Conservation (phyloP, 1,140 invertebrate genomes). For the Drosophila tani region DNA sequence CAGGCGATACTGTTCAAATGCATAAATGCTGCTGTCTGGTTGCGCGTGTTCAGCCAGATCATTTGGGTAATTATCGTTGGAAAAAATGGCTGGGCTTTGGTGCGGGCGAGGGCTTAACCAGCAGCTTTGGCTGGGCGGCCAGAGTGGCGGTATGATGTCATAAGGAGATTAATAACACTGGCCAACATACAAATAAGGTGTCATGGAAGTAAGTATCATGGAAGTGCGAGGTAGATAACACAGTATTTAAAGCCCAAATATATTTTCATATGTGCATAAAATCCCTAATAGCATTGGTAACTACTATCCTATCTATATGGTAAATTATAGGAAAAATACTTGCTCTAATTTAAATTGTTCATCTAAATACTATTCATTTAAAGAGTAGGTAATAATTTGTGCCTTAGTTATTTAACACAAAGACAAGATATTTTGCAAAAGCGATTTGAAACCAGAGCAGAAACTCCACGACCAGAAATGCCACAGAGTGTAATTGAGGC, state of each 20-base stretch:
- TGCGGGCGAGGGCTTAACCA: slow-evolving; percentile 9
- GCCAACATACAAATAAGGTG: slow-evolving; percentile 9
- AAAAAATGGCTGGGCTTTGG: slow-evolving; percentile 9
- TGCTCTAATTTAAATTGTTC: no score
- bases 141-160: slow-evolving; percentile 15
- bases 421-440: slow-evolving; percentile 4
- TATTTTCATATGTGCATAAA: no score
- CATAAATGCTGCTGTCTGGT: slow-evolving; percentile 16
- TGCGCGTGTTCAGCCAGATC: slow-evolving; percentile 23
- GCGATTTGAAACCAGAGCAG: slow-evolving; percentile 3
- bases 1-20: slow-evolving; percentile 12
- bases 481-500: slow-evolving; percentile 55
- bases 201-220: background rate
- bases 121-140: slow-evolving; percentile 2
- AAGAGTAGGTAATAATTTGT: no score
- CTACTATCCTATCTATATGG: no score
- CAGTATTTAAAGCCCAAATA: no score
- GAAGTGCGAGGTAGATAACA: no score
- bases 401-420: slow-evolving; percentile 23
- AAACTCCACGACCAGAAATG: background rate
- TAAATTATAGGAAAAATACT: no score
- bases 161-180: slow-evolving; percentile 24
- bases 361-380: no score
- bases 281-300: no score
- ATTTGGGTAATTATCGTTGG: slow-evolving; percentile 32